Base-by-base conservation (phyloP, 2,888 invertebrate species). In the Leptopilina drosophilae region DNA sequence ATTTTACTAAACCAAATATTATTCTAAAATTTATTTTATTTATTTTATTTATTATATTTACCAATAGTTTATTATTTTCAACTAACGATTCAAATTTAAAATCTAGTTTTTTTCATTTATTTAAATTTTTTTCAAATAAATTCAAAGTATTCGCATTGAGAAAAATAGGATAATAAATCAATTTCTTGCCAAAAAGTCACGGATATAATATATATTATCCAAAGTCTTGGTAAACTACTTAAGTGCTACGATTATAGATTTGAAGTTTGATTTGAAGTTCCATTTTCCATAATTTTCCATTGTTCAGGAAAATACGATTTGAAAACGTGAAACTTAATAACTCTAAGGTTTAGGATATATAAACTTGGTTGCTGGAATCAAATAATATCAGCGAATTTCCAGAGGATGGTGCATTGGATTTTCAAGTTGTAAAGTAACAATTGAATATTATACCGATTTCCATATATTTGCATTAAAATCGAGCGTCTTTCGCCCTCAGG, bases 371-470 rank as follows among this genome's bases (percentile, higher is more conserved):
- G 66, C 5, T 66, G 42, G n/a, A 66, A 66, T 66, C 66, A 66
- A 66, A 66, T 66, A 66, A 66, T 66, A 66, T n/a, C 8, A 5
- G 33, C 33, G 66, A 66, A 9, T 1, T 40, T 42, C 3, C 49
- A 33, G 33, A 33, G 33, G 33, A 33, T 49, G 42, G 14, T 1
- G 8, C 42, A 7, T 8, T 42, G 40, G 5, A 66, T 66, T 66
- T 66, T n/a, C n/a, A 66, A 65, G 40, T 65, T 65, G 42, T 66
- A 42, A 42, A 66, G 14, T 66, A 42, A 65, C 65, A 65, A 65
- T 65, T 40, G 65, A 26, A 65, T 62, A 62, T 62, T 62, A 11
- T 8, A 20, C 15, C 5, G n/a, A 62, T 62, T 62, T 62, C 62
- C 62, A 62, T 62, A 62, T 20, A 62, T 62, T 62, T 62, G 62